A percentile compares a stretch with the other conserved stretches of the same genome.
phyloP scores from a whole-genome alignment of 2,888 invertebrate genomes.

The Gibbula magus region DNA sequence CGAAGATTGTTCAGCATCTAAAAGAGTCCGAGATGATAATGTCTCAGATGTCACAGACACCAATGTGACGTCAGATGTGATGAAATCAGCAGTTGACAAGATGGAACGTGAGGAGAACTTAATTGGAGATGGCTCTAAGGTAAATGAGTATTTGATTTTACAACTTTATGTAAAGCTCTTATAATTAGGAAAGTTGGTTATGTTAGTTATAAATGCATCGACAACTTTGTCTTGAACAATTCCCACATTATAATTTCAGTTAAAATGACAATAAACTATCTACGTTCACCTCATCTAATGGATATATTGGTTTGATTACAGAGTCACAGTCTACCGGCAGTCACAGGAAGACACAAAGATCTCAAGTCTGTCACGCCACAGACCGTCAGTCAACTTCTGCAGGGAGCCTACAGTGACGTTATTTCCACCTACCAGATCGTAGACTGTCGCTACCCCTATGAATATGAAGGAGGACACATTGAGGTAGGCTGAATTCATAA shows the following conservation, averaged over 20 bases:
- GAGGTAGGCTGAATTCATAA: constrained; percentile 55
- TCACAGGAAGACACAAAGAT: constrained; percentile 25
- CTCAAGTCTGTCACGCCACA: constrained; percentile 15
- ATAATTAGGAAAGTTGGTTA: too few species aligned
- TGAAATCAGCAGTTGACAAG: constrained; percentile 1
- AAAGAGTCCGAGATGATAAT: too few species aligned
- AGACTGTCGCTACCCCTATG: constrained; percentile 97
- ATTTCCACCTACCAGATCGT: constrained; percentile 82
- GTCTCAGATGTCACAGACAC: too few species aligned
- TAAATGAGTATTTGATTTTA: not conserved
- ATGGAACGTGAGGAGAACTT: not conserved
- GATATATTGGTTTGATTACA: not conserved
- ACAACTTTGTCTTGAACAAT: too few species aligned
- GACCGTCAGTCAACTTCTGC: not conserved
- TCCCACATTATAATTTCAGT: too few species aligned
- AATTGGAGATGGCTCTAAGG: not conserved
- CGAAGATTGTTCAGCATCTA: too few species aligned
- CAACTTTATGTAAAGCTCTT: too few species aligned
- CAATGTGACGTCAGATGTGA: not conserved
- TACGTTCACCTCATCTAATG: too few species aligned
- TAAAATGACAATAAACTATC: too few species aligned
- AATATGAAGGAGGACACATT: constrained; percentile 94
- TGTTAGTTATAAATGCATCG: too few species aligned
- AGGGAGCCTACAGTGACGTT: not conserved
- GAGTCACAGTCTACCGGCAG: constrained; percentile 3